Evolutionary conservation across 2,113 vertebrate genomes (phyloP).

Genomic region (Mobula birostris): DNA sequence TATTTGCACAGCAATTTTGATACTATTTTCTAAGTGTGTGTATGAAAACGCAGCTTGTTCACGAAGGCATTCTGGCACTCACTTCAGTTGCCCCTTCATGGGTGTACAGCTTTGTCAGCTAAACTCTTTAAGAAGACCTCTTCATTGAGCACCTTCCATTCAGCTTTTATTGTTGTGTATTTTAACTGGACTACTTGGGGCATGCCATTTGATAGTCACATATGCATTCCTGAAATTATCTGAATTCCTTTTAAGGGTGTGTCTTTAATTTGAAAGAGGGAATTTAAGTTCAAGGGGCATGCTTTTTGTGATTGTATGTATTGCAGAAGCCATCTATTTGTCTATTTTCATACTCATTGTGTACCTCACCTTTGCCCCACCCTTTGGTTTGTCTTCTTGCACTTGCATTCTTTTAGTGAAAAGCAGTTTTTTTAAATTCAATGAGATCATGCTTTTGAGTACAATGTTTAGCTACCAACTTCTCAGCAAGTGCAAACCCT

Average conservation of each 20-base stretch:
- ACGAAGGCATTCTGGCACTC: neutral
- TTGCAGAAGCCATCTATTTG: neutral
- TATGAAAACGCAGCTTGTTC: neutral
- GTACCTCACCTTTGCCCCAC: neutral
- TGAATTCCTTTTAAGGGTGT: conserved; percentile 26
- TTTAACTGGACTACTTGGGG: neutral
- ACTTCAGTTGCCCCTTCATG: neutral
- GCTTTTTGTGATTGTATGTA: neutral
- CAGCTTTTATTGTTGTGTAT: neutral
- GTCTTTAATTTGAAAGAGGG: conserved; percentile 31
- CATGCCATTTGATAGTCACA: neutral
- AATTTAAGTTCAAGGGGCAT: conserved; percentile 16
- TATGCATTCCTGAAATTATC: conserved; percentile 26
- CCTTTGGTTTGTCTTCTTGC: too few species aligned
- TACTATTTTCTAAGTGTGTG: neutral
- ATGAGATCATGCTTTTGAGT: neutral
- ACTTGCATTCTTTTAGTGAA: neutral
- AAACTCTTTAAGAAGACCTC: neutral
- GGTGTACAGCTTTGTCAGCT: neutral
- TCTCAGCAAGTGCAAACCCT: neutral
- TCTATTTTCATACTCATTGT: neutral
- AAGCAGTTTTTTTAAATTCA: neutral
- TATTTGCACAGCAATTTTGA: neutral
- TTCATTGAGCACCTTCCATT: neutral
- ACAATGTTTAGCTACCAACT: neutral